Percentiles rank a stretch among this genome's conserved stretches.
phyloP scores from a whole-genome alignment of 2,113 vertebrate species.

The Leiothrix lutea region DNA sequence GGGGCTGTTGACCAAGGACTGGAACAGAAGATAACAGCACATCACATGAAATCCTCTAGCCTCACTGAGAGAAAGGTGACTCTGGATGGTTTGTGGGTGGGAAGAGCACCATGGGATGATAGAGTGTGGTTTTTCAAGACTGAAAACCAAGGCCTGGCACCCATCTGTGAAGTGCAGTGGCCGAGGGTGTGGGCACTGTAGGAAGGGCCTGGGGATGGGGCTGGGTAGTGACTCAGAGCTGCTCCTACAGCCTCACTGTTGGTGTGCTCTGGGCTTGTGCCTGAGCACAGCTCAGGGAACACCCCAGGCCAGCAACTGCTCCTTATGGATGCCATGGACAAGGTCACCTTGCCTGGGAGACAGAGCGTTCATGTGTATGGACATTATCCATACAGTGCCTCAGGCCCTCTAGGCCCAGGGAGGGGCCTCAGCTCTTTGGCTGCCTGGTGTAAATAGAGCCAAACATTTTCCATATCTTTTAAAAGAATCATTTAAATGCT shows the following conservation, averaged over 20 bases:
- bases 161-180: background rate
- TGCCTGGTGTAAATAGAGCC: background rate
- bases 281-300: background rate
- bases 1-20: slow-evolving; percentile 68
- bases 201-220: too few relatives aligned
- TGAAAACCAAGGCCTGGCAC: background rate
- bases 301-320: background rate
- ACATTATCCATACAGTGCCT: background rate
- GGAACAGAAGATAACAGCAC: slow-evolving; percentile 8
- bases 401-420: background rate
- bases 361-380: accelerated
- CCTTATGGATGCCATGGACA: background rate
- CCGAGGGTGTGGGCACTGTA: too few relatives aligned
- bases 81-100: background rate
- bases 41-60: background rate
- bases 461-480: background rate
- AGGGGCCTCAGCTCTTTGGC: background rate
- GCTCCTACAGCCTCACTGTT: accelerated
- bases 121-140: background rate
- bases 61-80: background rate
- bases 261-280: background rate
- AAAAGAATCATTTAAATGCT: background rate
- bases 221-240: accelerated
- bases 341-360: background rate
- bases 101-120: background rate